These are phyloP conservation scores for Ascaphus truei DNA, from an alignment of 2,113 vertebrate genomes.

Conservation along the genomic window DNA sequence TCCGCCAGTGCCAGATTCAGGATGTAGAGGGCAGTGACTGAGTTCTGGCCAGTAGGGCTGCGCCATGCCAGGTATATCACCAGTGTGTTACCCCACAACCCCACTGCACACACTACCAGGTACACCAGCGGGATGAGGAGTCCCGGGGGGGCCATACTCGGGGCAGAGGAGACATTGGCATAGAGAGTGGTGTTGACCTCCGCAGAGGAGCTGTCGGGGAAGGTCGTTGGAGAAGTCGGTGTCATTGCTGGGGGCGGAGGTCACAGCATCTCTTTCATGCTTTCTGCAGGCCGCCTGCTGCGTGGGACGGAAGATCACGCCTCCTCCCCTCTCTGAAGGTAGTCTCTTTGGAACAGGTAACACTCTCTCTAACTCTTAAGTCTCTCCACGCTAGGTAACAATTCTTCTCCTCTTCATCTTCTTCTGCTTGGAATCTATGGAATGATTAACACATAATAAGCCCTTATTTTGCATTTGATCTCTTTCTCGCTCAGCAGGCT, in stretches of 20 bases:
- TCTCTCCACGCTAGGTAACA: too few relatives aligned
- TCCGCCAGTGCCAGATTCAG: constrained; percentile 91
- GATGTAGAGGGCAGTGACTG: constrained; percentile 92
- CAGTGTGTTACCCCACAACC: constrained; percentile 85
- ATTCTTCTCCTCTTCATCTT: too few relatives aligned
- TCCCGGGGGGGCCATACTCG: not conserved
- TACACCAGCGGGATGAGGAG: constrained; percentile 89
- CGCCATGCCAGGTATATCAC: constrained; percentile 87
- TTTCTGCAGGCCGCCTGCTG: too few relatives aligned
- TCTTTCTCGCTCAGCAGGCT: too few relatives aligned
- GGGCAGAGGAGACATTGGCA: constrained; percentile 7
- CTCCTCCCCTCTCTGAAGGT: not conserved
- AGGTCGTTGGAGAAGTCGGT: constrained; percentile 24
- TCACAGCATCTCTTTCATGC: constrained; percentile 5
- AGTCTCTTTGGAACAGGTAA: not conserved
- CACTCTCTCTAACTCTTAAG: too few relatives aligned
- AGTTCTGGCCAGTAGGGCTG: constrained; percentile 74
- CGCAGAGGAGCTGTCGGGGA: not conserved
- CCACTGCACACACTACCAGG: constrained; percentile 81
- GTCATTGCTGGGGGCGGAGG: not conserved
- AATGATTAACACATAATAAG: too few relatives aligned
- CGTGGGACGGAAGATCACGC: not conserved
- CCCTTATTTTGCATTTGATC: too few relatives aligned
- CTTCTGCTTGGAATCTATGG: too few relatives aligned
- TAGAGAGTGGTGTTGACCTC: constrained; percentile 19